phyloP scores from a whole-genome alignment of 1,140 invertebrate genomes.

The Ceratina japonica region DNA sequence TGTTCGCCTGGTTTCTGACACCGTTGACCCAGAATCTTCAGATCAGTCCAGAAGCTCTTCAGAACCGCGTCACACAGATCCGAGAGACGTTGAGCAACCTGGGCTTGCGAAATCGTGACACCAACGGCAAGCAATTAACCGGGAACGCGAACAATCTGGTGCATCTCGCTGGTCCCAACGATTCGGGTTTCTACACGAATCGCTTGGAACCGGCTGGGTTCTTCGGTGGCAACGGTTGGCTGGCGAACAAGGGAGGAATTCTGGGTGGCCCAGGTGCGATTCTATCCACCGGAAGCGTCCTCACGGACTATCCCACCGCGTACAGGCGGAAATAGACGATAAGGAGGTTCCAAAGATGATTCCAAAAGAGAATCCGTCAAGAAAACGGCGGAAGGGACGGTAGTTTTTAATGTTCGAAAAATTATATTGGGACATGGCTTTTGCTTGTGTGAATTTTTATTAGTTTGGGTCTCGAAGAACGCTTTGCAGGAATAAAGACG shows the following conservation, averaged over 20 bases:
- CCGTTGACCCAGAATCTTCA: slow-evolving; percentile 63
- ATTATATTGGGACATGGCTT: no score
- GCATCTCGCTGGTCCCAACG: slow-evolving; percentile 59
- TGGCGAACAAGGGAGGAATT: slow-evolving; percentile 73
- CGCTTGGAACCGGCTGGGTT: slow-evolving; percentile 69
- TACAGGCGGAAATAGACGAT: slow-evolving; percentile 65
- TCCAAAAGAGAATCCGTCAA: no score
- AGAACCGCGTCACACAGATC: slow-evolving; percentile 57
- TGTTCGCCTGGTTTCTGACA: slow-evolving; percentile 51
- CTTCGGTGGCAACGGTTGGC: slow-evolving; percentile 73
- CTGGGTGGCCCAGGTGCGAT: slow-evolving; percentile 72
- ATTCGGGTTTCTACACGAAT: slow-evolving; percentile 67
- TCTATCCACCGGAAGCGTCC: slow-evolving; percentile 70
- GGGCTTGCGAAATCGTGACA: slow-evolving; percentile 28
- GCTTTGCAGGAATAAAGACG: no score
- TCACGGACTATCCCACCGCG: slow-evolving; percentile 73
- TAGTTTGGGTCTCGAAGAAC: no score
- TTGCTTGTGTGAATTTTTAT: no score
- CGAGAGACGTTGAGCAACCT: slow-evolving; percentile 58
- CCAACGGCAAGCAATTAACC: slow-evolving; percentile 60
- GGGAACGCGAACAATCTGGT: slow-evolving; percentile 47
- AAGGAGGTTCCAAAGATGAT: no score
- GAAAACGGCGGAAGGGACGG: no score
- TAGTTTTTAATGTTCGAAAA: no score
- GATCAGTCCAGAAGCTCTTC: slow-evolving; percentile 63